These are phyloP conservation scores for Coccyzus lansbergi DNA, from an alignment of 2,797 vertebrate genomes.

Conservation along the genomic window DNA sequence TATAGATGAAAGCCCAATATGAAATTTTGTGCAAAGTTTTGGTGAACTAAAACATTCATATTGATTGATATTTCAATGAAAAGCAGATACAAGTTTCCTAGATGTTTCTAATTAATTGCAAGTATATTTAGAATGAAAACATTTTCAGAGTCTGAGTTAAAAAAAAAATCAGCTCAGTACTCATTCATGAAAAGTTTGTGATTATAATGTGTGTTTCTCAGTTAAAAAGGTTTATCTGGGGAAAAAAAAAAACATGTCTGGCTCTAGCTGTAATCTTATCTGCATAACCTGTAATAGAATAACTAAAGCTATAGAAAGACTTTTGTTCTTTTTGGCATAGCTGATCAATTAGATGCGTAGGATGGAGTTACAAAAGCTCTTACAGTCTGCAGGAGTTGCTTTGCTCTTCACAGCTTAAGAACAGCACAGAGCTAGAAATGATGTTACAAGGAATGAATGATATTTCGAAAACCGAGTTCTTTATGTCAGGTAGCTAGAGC, in stretches of 20 bases:
- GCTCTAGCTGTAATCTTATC: constrained; percentile 41
- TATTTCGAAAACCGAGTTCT: constrained; percentile 33
- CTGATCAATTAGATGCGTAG: constrained; percentile 55
- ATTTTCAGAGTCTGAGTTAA: neutral
- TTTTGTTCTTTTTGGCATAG: constrained; percentile 57
- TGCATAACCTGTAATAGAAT: constrained; percentile 61
- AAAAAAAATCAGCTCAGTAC: neutral
- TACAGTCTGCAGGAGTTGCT: constrained; percentile 11
- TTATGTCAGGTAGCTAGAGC: neutral
- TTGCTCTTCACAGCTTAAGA: neutral
- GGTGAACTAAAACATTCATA: neutral
- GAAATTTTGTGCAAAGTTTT: neutral
- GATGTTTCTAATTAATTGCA: neutral
- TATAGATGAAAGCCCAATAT: neutral
- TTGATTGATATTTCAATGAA: neutral
- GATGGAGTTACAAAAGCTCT: constrained; percentile 67
- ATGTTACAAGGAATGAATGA: neutral
- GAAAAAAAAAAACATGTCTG: constrained; percentile 47
- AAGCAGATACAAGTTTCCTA: neutral
- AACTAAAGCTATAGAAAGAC: constrained; percentile 52
- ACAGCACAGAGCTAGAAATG: neutral
- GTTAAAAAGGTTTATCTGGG: constrained; percentile 38
- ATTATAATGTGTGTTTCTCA: neutral
- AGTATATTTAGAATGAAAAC: neutral
- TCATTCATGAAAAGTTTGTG: constrained; percentile 22